Evolutionary conservation across 2,113 vertebrate genomes (phyloP), one percentile per base, ranked within the genome.

Genomic region (Lagopus leucura): DNA sequence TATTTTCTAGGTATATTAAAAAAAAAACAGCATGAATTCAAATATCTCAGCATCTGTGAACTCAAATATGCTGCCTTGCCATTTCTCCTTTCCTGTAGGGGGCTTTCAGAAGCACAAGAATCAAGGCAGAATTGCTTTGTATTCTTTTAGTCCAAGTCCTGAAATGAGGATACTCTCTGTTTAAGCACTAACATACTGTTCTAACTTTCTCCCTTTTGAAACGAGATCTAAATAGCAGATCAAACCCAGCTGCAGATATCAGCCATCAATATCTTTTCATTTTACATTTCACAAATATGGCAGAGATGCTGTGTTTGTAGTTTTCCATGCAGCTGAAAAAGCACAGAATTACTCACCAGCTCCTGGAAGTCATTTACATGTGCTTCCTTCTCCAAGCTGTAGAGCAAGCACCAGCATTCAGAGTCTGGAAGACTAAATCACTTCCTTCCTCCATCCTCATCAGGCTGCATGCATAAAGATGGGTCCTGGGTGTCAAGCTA

Each of bases 281-380:
- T 97, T 86, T 83, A 64, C 2, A 0, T 89, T 89, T 89, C 73
- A 88, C 75, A 70, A 92, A 87, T 69, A 94, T 81, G 91, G 83
- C 45, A 95, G 89, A 92, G 92, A 87, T 94, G 95, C 94, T 95
- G 92, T 94, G 85, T 89, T 92, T 96, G 94, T 93, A 95, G 66
- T 93, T 97, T 96, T 96, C 88, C 78, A 70, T 27, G 8, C 82
- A 93, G 92, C 93, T 95, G 87, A 94, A 86, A 84, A 92, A 92
- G 76, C 67, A 30, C 66, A 92, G 89, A 92, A 88, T 97, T 93
- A 96, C 89, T 97, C 94, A 95, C 82, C 89, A 96, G 77, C 36
- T 72, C 90, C 70, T 85, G 82, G 61, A 91, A 96, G 58, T 74
- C 61, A 90, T 89, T 94, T 58, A 18, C 69, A 24, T 74, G 17